phyloP scores from a whole-genome alignment of 2,888 invertebrate species.

The Xestia rhomboidea region DNA sequence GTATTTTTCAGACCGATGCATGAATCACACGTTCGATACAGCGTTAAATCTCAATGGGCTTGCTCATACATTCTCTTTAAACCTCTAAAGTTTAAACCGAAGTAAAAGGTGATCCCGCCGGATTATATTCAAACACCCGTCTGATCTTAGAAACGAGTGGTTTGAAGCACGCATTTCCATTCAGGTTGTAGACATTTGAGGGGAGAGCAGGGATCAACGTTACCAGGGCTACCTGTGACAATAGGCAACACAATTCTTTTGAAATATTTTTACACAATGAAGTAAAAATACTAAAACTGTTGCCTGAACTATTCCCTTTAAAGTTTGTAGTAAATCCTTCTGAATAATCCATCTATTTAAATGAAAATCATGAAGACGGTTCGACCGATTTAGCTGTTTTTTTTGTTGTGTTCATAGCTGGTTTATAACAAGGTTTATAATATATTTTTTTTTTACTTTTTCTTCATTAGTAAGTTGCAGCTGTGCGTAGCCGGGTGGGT shows the following conservation, averaged over 20 bases:
- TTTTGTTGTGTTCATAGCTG: not conserved
- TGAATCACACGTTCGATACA: not conserved
- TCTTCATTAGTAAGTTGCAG: too few species aligned
- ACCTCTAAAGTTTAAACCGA: not conserved
- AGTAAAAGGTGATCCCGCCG: not conserved
- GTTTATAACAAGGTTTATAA: too few species aligned
- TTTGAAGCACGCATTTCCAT: conserved; percentile 19
- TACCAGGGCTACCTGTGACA: not conserved
- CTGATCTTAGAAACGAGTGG: conserved; percentile 13
- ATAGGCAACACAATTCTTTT: not conserved
- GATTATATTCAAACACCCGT: conserved; percentile 12
- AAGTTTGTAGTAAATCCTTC: not conserved
- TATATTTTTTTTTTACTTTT: too few species aligned
- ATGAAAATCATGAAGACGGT: not conserved
- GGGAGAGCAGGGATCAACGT: not conserved
- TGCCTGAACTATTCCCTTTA: not conserved
- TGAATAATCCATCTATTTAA: not conserved
- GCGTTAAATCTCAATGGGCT: not conserved
- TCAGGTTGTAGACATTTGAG: conserved; percentile 6
- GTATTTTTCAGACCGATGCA: not conserved
- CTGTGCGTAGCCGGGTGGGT: too few species aligned
- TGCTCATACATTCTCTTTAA: not conserved
- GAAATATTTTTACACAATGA: not conserved
- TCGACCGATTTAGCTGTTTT: not conserved
- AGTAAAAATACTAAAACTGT: not conserved